Evolutionary conservation across 2,888 invertebrate genomes (phyloP).

Genomic region (Heliothis peltigera): DNA sequence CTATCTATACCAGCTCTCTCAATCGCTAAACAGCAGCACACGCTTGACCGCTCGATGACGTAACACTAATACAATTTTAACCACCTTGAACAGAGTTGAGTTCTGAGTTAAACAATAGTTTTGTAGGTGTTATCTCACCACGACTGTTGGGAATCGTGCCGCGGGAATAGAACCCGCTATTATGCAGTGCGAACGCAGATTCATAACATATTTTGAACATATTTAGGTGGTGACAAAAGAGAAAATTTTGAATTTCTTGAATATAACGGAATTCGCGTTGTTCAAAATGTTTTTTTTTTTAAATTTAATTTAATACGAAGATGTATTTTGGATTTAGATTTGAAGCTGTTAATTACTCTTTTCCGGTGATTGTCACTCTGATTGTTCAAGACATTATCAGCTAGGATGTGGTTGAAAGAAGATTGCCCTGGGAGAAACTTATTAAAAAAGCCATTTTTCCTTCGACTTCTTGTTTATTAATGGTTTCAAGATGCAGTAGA

Average conservation of each 20-base stretch:
- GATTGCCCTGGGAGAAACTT: not conserved
- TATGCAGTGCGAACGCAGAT: constrained; percentile 42
- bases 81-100: constrained; percentile 59
- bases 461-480: constrained; percentile 3
- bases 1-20: not conserved
- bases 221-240: constrained; percentile 15
- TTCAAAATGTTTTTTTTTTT: too few relatives aligned
- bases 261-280: too few relatives aligned
- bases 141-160: constrained; percentile 61
- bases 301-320: constrained; percentile 19
- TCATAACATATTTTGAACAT: constrained; percentile 53
- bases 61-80: constrained; percentile 53
- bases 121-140: constrained; percentile 61
- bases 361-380: constrained; percentile 20
- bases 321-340: not conserved
- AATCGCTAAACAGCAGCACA: not conserved
- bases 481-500: too few relatives aligned
- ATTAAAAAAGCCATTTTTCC: not conserved
- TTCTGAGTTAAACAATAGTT: constrained; percentile 53
- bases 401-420: not conserved
- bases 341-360: constrained; percentile 1
- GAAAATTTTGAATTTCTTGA: constrained; percentile 19
- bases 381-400: not conserved
- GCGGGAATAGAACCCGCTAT: constrained; percentile 64
- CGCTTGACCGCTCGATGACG: constrained; percentile 36